Percentiles rank a stretch among this genome's conserved stretches.
phyloP scores from a whole-genome alignment of 1,140 invertebrate species.

The Drosophila kanapiae region DNA sequence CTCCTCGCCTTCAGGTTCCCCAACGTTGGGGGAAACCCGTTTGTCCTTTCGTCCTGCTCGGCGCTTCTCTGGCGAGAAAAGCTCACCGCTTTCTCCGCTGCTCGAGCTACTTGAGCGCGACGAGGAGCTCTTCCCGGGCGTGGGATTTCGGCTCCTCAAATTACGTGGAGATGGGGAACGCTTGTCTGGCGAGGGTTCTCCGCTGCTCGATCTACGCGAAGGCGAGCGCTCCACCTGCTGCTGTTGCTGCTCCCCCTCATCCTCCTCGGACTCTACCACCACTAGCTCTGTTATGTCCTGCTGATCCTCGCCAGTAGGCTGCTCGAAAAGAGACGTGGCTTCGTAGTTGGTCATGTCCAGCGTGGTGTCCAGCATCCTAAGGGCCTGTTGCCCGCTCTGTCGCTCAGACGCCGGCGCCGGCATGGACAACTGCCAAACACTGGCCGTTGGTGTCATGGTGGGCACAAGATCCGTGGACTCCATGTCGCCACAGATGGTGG shows the following conservation, averaged over 20 bases:
- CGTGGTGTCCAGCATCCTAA: slow-evolving; percentile 70
- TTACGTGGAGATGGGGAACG: too few relatives aligned
- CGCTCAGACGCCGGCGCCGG: slow-evolving; percentile 1
- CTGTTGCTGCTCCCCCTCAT: too few relatives aligned
- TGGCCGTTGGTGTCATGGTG: not conserved
- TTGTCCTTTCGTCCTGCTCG: not conserved
- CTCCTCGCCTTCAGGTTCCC: not conserved
- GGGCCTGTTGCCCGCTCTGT: not conserved
- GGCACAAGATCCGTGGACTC: slow-evolving; percentile 38
- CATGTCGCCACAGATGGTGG: slow-evolving; percentile 64
- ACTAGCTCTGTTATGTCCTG: not conserved
- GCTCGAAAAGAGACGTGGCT: slow-evolving; percentile 34
- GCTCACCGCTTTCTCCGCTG: slow-evolving; percentile 33
- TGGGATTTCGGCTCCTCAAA: not conserved
- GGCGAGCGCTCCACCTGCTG: too few relatives aligned
- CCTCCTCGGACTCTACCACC: too few relatives aligned
- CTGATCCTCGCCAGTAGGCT: not conserved
- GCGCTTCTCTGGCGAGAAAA: slow-evolving; percentile 26
- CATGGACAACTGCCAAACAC: slow-evolving; percentile 31
- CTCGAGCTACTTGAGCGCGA: slow-evolving; percentile 51
- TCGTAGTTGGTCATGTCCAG: slow-evolving; percentile 78
- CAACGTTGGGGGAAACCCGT: not conserved
- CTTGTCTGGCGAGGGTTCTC: too few relatives aligned
- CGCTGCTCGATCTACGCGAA: too few relatives aligned
- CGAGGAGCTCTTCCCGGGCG: not conserved